These are phyloP conservation scores for Tricholaema leucomelas DNA, from an alignment of 2,113 vertebrate genomes.

Conservation along the genomic window DNA sequence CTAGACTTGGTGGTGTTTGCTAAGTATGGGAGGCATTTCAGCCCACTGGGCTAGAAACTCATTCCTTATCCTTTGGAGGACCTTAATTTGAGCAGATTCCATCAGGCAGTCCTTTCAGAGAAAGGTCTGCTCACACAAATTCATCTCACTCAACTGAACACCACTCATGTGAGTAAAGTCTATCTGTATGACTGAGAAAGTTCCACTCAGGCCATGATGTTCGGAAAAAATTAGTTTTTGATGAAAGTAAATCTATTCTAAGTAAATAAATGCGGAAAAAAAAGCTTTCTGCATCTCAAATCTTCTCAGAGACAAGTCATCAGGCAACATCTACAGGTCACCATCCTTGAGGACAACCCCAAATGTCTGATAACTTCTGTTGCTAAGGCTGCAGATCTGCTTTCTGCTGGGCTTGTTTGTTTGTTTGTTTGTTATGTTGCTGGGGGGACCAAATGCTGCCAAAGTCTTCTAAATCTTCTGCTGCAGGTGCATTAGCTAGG, in stretches of 20 bases:
- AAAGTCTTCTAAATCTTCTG: conserved; percentile 32
- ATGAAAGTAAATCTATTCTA: background rate
- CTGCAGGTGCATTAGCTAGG: conserved; percentile 43
- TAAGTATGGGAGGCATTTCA: background rate
- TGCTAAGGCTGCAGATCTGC: conserved; percentile 54
- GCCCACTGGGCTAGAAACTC: background rate
- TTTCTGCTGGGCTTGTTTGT: conserved; percentile 23
- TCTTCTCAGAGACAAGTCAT: background rate
- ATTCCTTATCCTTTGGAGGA: background rate
- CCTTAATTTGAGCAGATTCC: background rate
- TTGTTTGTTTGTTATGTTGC: conserved; percentile 36
- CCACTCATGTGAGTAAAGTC: background rate
- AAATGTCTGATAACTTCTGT: conserved; percentile 40
- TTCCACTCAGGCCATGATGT: background rate
- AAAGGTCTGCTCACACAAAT: background rate
- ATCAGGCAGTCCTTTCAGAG: background rate
- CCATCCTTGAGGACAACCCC: background rate
- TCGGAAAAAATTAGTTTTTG: background rate
- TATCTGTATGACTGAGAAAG: background rate
- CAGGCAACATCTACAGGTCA: background rate
- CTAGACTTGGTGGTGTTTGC: background rate
- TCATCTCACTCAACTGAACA: background rate
- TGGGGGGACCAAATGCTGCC: conserved; percentile 38
- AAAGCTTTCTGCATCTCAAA: background rate
- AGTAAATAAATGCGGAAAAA: background rate